A percentile compares a stretch with the other conserved stretches of the same genome.
These are phyloP conservation scores for Misgurnus mizolepis DNA, from an alignment of 2,113 vertebrate genomes.

Conservation along the genomic window DNA sequence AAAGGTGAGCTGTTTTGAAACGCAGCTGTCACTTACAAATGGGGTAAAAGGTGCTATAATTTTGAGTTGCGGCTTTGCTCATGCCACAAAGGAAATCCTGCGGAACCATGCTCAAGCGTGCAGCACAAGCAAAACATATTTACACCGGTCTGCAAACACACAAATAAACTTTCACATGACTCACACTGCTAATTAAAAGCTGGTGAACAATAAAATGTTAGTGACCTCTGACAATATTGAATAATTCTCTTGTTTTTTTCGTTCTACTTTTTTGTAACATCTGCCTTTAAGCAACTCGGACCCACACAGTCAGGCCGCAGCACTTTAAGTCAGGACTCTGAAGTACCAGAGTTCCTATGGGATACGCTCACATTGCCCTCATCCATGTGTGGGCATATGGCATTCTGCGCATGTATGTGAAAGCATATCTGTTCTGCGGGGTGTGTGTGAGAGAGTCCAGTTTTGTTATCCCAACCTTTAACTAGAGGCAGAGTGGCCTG, in stretches of 20 bases:
- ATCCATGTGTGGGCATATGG: slow-evolving; percentile 57
- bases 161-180: slow-evolving; percentile 12
- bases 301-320: slow-evolving; percentile 15
- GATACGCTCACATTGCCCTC: slow-evolving; percentile 51
- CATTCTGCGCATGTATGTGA: slow-evolving; percentile 45
- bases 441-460: slow-evolving; percentile 61
- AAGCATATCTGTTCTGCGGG: slow-evolving; percentile 52
- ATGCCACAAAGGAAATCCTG: slow-evolving; percentile 43
- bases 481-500: slow-evolving; percentile 66
- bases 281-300: slow-evolving; percentile 11
- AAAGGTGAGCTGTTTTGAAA: slow-evolving; percentile 21
- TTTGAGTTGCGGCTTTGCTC: slow-evolving; percentile 40
- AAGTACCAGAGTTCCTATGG: slow-evolving; percentile 45
- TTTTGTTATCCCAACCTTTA: slow-evolving; percentile 63
- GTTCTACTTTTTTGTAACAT: not conserved
- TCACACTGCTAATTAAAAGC: not conserved
- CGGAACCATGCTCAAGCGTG: slow-evolving; percentile 19
- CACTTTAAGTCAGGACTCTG: slow-evolving; percentile 45
- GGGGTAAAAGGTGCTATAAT: slow-evolving; percentile 20
- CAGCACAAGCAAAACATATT: slow-evolving; percentile 34
- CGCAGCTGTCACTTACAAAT: slow-evolving; percentile 14
- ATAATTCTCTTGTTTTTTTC: not conserved
- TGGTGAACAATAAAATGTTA: not conserved
- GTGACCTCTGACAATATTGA: slow-evolving; percentile 18
- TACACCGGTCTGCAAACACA: slow-evolving; percentile 16